These are phyloP conservation scores for Bellardia pandia DNA, from an alignment of 2,888 invertebrate species.

Conservation along the genomic window DNA sequence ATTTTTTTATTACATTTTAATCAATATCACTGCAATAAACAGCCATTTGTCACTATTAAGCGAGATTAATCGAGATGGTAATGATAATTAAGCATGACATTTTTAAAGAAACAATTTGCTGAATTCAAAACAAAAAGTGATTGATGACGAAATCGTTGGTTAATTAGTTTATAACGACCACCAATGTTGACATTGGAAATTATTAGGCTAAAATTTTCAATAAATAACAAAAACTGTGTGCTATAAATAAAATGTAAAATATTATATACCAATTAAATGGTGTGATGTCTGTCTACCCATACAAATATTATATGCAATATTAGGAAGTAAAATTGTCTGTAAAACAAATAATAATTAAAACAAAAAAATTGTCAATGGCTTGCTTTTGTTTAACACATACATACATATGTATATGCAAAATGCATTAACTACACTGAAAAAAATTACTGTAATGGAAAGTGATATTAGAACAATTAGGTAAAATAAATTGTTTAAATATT, in stretches of 20 bases:
- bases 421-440: conserved; percentile 18
- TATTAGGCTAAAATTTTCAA: conserved; percentile 14
- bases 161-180: conserved; percentile 3
- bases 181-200: conserved; percentile 57
- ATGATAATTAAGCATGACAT: conserved; percentile 10
- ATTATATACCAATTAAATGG: conserved; percentile 28
- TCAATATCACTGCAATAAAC: not conserved
- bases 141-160: conserved; percentile 29
- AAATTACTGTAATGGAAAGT: not conserved
- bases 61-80: not conserved
- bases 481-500: not conserved
- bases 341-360: not conserved
- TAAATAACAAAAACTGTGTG: not conserved
- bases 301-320: not conserved
- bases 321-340: conserved; percentile 13
- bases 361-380: not conserved
- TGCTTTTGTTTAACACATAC: not conserved
- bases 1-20: not conserved
- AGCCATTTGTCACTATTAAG: not conserved
- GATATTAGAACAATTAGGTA: not conserved
- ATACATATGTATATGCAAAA: not conserved
- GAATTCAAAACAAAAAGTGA: conserved; percentile 38
- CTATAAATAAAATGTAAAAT: conserved; percentile 9
- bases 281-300: not conserved
- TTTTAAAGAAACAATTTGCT: conserved; percentile 4